Base-by-base conservation (phyloP, 1,140 invertebrate species). In the Cydia pomonella region DNA sequence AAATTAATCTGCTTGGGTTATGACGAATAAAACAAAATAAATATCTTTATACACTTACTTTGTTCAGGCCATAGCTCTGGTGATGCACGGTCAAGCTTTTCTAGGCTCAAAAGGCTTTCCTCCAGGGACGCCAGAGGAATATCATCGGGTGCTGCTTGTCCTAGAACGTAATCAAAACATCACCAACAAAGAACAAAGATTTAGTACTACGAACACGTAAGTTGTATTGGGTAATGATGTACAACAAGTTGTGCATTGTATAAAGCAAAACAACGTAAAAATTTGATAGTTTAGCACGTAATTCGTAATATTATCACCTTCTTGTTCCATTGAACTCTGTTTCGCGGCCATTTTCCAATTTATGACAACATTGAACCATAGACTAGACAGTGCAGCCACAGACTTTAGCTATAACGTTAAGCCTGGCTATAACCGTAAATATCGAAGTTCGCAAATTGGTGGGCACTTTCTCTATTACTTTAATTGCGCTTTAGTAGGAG, bases 51-150 rank as follows among this genome's bases (percentile, higher is more conserved):
- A 76, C 75, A 93, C 95, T 96, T 95, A 98, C 97, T 97, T 94
- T 97, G 96, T 93, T 98, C 97, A 62, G 98, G 98, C 98, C 98
- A 99, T 83, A 98, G 89, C 85, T 98, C 97, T 16, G 98, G 98
- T 2, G 98, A 98, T 10, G 97, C 95, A 84, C 98, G 94, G 91
- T 98, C 97, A 77, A 99, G 93, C 85, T 97, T 98, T 93, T 99
- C 98, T 86, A 96, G 94, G 82, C 97, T 98, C 76, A 97, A 93
- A 59, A 97, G 93, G 87, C 94, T 96, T 85, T 96, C 95, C 85
- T 96, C 95, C 76, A 95, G 88, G 71, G 93, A 94, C 78, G 92
- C 92, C 84, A 95, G 83, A 77, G 92, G 92, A 87, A 93, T 93
- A 92, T 93, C 90, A 79, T 93, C 91, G 74, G 87, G 84, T 77